Evolutionary conservation across 1,140 invertebrate genomes (phyloP).

Genomic region (Armadillidium nasatum): DNA sequence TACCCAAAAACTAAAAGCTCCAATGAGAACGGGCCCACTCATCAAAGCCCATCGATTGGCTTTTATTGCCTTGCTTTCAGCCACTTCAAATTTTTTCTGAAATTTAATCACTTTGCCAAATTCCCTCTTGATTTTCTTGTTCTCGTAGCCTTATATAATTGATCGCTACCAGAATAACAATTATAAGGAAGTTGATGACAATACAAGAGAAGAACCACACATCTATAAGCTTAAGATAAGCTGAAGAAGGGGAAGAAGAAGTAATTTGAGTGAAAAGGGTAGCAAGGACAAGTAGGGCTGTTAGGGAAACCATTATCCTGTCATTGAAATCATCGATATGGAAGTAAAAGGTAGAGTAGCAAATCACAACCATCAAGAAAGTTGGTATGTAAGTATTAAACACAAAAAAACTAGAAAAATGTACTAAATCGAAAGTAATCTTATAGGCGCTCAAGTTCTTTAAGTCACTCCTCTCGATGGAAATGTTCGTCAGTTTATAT

Average conservation of each 20-base stretch:
- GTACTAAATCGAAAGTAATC: slow-evolving; percentile 32
- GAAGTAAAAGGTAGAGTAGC: slow-evolving; percentile 39
- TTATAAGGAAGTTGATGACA: slow-evolving; percentile 31
- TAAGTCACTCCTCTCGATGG: slow-evolving; percentile 28
- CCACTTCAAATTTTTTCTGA: no score
- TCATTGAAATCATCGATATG: slow-evolving; percentile 42
- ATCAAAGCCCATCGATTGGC: no score
- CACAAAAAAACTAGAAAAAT: slow-evolving; percentile 38
- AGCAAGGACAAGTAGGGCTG: no score
- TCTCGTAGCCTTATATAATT: slow-evolving; percentile 31
- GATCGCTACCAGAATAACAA: slow-evolving; percentile 32
- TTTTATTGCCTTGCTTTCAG: no score
- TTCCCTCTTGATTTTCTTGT: background rate
- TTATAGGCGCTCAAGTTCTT: slow-evolving; percentile 35
- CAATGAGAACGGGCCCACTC: no score
- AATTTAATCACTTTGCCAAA: no score
- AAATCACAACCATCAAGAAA: slow-evolving; percentile 43
- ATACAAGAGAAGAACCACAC: slow-evolving; percentile 37
- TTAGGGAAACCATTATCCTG: no score
- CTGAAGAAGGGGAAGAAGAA: no score
- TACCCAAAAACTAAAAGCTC: no score
- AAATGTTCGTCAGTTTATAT: slow-evolving; percentile 27
- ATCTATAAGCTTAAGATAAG: slow-evolving; percentile 37
- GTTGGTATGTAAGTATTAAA: no score
- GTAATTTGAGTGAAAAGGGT: no score